Conservation (phyloP, 2,888 invertebrate species). For the Trisateles emortualis region DNA sequence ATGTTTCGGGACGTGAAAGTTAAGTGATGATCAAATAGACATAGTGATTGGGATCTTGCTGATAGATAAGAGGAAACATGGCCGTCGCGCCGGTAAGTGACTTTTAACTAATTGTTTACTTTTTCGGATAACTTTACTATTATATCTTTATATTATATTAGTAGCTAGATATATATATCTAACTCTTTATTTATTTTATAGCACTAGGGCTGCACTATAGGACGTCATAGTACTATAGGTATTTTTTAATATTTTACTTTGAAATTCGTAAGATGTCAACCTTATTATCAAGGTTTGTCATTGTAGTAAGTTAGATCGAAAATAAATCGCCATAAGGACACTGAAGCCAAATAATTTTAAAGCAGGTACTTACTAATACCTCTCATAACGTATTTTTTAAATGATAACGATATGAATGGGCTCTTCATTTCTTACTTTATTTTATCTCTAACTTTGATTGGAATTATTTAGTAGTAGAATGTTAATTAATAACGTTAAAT, state of each 20-base stretch:
- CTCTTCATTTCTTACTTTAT: conserved; percentile 15
- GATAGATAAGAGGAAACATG: conserved; percentile 73
- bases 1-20: conserved; percentile 65
- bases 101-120: conserved; percentile 9
- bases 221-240: too few relatives aligned
- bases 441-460: conserved; percentile 12
- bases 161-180: too few relatives aligned
- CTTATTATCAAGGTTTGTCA: too few relatives aligned
- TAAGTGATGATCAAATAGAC: conserved; percentile 79
- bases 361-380: conserved; percentile 5
- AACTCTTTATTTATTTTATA: too few relatives aligned
- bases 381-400: conserved; percentile 9
- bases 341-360: too few relatives aligned
- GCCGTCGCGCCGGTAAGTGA: conserved; percentile 72
- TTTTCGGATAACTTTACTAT: too few relatives aligned
- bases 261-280: too few relatives aligned
- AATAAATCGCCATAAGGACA: neutral
- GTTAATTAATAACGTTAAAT: conserved; percentile 26
- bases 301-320: too few relatives aligned
- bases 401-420: conserved; percentile 16
- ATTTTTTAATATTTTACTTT: too few relatives aligned
- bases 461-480: conserved; percentile 19
- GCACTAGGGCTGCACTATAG: too few relatives aligned
- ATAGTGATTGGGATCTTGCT: conserved; percentile 69
- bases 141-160: too few relatives aligned